Evolutionary conservation across 2,113 vertebrate species (phyloP).

Genomic region (Caranx ignobilis): DNA sequence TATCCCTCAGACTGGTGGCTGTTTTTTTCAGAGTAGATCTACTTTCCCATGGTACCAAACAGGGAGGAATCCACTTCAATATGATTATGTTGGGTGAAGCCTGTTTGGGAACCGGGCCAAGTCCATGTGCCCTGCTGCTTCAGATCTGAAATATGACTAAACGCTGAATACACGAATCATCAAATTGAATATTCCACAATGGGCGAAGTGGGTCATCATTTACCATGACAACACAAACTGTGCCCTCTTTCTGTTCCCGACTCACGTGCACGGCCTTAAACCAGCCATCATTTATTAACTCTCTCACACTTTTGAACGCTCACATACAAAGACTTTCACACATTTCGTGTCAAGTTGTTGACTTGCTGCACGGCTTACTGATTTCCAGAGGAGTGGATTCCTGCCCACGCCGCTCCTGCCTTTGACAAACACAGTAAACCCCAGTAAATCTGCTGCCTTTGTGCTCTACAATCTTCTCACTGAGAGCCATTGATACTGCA

Average conservation of each 20-base stretch:
- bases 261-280: neutral
- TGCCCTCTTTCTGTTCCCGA: neutral
- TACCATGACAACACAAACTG: conserved; percentile 3
- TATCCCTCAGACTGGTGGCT: neutral
- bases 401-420: conserved; percentile 63
- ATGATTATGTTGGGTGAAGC: conserved; percentile 52
- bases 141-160: conserved; percentile 41
- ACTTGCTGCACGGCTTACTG: conserved; percentile 48
- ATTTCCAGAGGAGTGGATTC: conserved; percentile 62
- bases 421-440: conserved; percentile 81
- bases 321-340: neutral
- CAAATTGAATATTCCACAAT: conserved; percentile 10
- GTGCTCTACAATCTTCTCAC: conserved; percentile 46
- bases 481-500: conserved; percentile 62
- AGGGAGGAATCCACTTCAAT: conserved; percentile 56
- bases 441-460: conserved; percentile 63
- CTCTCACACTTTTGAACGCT: neutral
- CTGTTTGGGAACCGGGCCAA: conserved; percentile 61
- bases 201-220: neutral
- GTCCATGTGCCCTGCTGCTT: conserved; percentile 25
- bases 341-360: neutral
- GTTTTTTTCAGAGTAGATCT: conserved; percentile 32
- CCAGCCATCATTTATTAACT: conserved; percentile 18
- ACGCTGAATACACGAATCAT: conserved; percentile 39
- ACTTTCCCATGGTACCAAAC: conserved; percentile 70